Evolutionary conservation across 2,888 invertebrate species (phyloP).

Genomic region (Ferrisia virgata): DNA sequence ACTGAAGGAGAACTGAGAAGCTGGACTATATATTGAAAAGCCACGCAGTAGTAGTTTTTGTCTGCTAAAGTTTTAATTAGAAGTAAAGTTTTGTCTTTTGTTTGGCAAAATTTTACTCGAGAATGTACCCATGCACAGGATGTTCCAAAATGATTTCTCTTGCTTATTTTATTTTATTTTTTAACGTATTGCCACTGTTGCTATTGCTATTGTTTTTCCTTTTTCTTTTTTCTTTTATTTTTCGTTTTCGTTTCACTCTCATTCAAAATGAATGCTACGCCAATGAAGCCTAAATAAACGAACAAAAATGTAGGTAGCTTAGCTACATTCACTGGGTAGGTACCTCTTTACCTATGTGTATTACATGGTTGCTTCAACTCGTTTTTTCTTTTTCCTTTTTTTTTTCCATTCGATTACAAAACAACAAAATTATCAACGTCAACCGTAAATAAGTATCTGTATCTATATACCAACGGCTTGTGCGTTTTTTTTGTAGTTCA

Average conservation of each 20-base stretch:
- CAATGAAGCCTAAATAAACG: too few relatives aligned
- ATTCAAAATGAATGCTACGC: too few relatives aligned
- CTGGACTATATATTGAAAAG: conserved; percentile 17
- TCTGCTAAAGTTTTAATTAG: conserved; percentile 17
- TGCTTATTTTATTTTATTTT: background rate
- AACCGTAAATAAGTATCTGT: too few relatives aligned
- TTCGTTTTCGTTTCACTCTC: background rate
- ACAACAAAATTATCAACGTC: background rate
- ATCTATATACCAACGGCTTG: background rate
- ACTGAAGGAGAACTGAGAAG: background rate
- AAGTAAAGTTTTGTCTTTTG: conserved; percentile 17
- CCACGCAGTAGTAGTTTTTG: conserved; percentile 14
- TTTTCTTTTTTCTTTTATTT: background rate
- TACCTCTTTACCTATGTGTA: background rate
- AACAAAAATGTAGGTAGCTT: too few relatives aligned
- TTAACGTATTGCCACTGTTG: too few relatives aligned
- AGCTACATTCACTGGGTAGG: too few relatives aligned
- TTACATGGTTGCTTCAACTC: background rate
- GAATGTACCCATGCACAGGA: conserved; percentile 13
- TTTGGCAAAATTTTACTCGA: background rate
- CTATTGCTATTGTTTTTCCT: background rate
- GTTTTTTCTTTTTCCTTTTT: background rate
- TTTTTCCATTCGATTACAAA: background rate
- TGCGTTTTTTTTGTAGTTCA: background rate
- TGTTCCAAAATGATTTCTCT: background rate